Evolutionary conservation across 2,113 vertebrate genomes (phyloP).

Genomic region (Colius striatus): DNA sequence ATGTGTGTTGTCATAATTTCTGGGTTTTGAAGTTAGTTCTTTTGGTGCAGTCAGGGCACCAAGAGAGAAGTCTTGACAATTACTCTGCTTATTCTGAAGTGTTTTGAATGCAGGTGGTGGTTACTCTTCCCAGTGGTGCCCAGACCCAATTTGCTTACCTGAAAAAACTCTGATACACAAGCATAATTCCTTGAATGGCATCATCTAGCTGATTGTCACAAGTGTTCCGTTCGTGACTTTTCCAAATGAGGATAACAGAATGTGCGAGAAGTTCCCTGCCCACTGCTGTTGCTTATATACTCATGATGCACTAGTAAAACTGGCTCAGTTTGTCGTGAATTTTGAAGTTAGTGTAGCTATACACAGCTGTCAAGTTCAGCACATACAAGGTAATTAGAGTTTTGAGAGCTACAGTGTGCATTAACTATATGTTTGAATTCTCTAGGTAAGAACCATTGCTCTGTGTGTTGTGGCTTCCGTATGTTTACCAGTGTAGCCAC

Average conservation of each 20-base stretch:
- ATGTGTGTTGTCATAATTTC: not conserved
- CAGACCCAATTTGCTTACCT: not conserved
- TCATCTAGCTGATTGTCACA: not conserved
- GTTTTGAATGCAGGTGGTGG: accelerated
- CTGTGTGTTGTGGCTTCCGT: not conserved
- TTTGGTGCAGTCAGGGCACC: not conserved
- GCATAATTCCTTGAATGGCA: not conserved
- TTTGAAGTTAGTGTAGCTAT: not conserved
- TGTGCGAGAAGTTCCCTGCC: not conserved
- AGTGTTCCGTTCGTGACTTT: not conserved
- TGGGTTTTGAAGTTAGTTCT: not conserved
- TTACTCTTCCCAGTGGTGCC: not conserved
- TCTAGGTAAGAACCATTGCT: not conserved
- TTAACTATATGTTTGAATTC: not conserved
- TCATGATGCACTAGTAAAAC: not conserved
- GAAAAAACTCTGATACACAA: not conserved
- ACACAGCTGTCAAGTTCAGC: not conserved
- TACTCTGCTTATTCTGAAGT: not conserved
- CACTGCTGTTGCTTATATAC: not conserved
- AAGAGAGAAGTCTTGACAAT: not conserved
- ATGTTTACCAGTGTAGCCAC: not conserved
- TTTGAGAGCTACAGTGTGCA: not conserved
- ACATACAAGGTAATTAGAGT: not conserved
- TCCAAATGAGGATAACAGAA: not conserved
- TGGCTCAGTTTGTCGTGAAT: not conserved